A percentile compares a stretch with the other conserved stretches of the same genome.
Evolutionary conservation across 2,888 invertebrate genomes (phyloP).

Genomic region (Cheilosia vulpina): DNA sequence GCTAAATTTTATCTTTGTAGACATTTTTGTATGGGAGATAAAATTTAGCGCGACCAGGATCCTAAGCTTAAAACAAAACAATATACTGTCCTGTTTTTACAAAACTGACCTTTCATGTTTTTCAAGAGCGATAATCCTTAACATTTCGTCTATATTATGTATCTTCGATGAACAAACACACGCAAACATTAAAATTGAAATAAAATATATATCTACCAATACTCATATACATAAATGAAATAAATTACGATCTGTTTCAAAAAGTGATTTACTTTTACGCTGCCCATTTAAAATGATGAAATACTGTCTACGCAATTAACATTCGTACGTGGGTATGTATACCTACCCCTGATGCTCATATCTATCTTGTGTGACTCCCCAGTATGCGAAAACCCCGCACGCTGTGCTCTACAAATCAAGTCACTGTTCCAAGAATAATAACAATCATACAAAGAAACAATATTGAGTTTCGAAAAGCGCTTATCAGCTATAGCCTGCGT

Average conservation of each 20-base stretch:
- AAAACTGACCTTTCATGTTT: too few species aligned
- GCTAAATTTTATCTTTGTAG: too few species aligned
- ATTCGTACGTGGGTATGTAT: not conserved
- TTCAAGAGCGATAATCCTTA: too few species aligned
- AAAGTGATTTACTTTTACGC: not conserved
- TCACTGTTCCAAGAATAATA: not conserved
- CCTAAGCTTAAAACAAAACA: too few species aligned
- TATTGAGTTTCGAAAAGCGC: not conserved
- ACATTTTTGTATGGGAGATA: too few species aligned
- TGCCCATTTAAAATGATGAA: not conserved
- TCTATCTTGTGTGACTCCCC: constrained; percentile 10
- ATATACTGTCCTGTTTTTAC: too few species aligned
- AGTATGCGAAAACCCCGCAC: constrained; percentile 6
- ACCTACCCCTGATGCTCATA: not conserved
- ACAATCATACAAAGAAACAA: not conserved
- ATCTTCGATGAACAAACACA: too few species aligned
- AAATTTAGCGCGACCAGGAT: too few species aligned
- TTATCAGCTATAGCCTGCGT: constrained; percentile 10
- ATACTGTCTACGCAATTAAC: not conserved
- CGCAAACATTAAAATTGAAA: too few species aligned
- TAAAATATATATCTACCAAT: too few species aligned
- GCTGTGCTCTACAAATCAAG: constrained; percentile 10
- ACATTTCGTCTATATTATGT: too few species aligned
- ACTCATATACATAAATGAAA: too few species aligned
- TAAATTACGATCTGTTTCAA: not conserved